Evolutionary conservation across 2,888 invertebrate species (phyloP), one percentile per base, ranked within the genome.

Genomic region (Xanthorhoe spadicearia): DNA sequence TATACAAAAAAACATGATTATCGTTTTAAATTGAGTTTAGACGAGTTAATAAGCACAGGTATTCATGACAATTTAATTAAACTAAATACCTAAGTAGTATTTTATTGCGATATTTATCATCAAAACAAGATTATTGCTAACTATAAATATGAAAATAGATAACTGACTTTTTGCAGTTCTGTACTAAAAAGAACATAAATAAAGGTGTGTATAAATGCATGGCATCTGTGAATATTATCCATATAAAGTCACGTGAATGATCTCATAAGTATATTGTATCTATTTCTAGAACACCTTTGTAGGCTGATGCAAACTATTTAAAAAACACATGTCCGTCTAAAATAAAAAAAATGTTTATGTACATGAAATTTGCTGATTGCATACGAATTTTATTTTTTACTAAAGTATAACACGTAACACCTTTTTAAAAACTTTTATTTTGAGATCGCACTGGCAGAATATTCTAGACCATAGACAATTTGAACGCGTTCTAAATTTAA

Each of bases 261-360:
- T 64, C 60, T 57, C 32, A 56, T 53, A 63, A 63, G 60, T 67
- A 56, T 23, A 46, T 32, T 15, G 23, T 58, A 54, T 54, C 54
- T 59, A 59, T 59, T 62, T 66, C 50, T 51, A 63, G 62, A 64
- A 67, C 69, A 67, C 65, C 69, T 69, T 68, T 71, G 61, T 63
- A 55, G 46, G 57, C 17, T 53, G 32, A 46, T 51, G 58, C 43
- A 58, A 15, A 43, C 32, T 50, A 55, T 55, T 50, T 62, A 52
- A 56, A 61, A 49, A 66, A 48, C 55, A 55, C 50, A 62, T 52
- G 57, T 52, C 13, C 28, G 4, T 8, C 35, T 56, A 48, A 62
- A 51, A 66, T n/a, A 62, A 66, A 55, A 48, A 53, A 56, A 38
- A 35, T 46, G 53, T 13, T 43, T 43, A 23, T 23, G 23, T 23